phyloP scores from a whole-genome alignment of 1,140 invertebrate species.

The Diprion similis region DNA sequence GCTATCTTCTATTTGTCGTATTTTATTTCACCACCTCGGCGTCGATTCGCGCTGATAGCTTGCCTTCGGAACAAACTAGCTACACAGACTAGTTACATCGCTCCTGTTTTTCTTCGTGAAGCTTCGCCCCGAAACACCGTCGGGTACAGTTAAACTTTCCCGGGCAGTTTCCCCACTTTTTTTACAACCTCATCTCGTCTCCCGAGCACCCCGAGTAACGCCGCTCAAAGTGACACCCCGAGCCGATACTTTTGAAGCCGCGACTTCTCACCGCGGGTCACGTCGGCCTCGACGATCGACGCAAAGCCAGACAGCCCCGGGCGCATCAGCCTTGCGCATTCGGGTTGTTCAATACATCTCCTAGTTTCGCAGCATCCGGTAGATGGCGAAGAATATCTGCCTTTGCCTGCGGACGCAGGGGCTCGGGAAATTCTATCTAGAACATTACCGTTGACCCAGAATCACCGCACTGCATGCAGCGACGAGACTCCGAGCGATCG shows the following conservation, averaged over 20 bases:
- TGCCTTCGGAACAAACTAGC: no score
- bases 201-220: not conserved
- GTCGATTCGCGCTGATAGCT: not conserved
- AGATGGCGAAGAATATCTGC: conserved; percentile 49
- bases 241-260: not conserved
- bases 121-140: not conserved
- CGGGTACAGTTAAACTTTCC: not conserved
- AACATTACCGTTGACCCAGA: no score
- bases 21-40: not conserved
- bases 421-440: no score
- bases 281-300: not conserved
- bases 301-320: conserved; percentile 17
- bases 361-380: conserved; percentile 55
- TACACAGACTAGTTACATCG: not conserved
- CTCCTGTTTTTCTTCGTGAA: not conserved
- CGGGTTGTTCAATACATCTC: conserved; percentile 61
- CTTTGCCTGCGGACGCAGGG: no score
- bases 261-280: not conserved
- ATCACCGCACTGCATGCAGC: no score
- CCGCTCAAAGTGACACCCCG: not conserved
- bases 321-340: conserved; percentile 60
- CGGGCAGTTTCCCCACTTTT: not conserved
- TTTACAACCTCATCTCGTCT: not conserved
- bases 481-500: no score
- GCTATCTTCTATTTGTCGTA: not conserved